Conservation (phyloP, 2,113 vertebrate species). For the Gymnarchus niloticus region DNA sequence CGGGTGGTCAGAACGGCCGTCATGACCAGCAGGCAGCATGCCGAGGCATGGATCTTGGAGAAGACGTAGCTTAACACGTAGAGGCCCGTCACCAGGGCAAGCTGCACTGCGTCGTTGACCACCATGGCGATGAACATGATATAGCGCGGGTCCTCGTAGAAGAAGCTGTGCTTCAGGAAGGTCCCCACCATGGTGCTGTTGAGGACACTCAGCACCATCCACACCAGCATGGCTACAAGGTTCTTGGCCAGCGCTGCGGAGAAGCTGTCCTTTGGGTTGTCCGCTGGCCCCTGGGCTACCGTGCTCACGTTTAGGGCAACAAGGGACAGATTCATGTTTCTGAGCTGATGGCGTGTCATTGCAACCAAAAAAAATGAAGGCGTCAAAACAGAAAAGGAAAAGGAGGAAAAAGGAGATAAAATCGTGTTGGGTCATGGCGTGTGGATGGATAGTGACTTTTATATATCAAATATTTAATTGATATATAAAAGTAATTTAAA, state of each 20-base stretch:
- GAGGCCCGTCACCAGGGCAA: slow-evolving; percentile 59
- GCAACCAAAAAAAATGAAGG: background rate
- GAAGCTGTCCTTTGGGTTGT: slow-evolving; percentile 52
- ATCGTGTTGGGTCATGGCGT: no score
- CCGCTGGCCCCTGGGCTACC: slow-evolving; percentile 20
- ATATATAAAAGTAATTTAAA: background rate
- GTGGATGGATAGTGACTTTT: no score
- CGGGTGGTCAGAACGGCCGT: slow-evolving; percentile 59
- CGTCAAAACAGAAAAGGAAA: background rate
- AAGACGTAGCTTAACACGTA: slow-evolving; percentile 68
- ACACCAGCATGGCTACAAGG: slow-evolving; percentile 62
- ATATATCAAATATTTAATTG: background rate
- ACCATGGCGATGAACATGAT: slow-evolving; percentile 72
- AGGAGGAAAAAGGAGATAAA: background rate
- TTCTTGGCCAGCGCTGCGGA: slow-evolving; percentile 58
- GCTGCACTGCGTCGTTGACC: slow-evolving; percentile 65
- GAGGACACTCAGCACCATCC: slow-evolving; percentile 59
- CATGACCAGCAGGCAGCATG: slow-evolving; percentile 62
- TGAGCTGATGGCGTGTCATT: no score
- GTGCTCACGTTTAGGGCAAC: slow-evolving; percentile 20
- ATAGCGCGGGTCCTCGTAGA: slow-evolving; percentile 68
- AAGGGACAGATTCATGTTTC: slow-evolving; percentile 44
- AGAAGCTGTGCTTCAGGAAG: slow-evolving; percentile 58
- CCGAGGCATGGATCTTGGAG: slow-evolving; percentile 54
- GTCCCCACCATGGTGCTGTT: slow-evolving; percentile 66